A percentile compares a stretch with the other conserved stretches of the same genome.
Evolutionary conservation across 1,140 invertebrate genomes (phyloP).

Genomic region (Aphidius gifuensis): DNA sequence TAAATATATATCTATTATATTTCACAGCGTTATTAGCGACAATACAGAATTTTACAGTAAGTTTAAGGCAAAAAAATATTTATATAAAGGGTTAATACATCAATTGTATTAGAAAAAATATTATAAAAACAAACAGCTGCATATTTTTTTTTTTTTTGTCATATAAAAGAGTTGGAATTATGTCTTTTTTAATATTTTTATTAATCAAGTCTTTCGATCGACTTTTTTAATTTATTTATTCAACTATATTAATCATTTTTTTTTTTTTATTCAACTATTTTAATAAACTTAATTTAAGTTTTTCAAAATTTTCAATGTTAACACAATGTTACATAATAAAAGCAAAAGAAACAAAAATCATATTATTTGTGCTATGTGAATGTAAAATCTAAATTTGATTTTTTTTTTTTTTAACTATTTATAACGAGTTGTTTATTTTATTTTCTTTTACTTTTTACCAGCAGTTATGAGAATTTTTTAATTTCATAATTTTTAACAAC

Average conservation of each 20-base stretch:
- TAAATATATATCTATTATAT: constrained; percentile 42
- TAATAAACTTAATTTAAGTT: constrained; percentile 22
- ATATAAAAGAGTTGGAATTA: constrained; percentile 33
- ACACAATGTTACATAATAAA: not conserved
- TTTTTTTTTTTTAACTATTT: constrained; percentile 14
- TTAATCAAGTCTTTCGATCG: constrained; percentile 27
- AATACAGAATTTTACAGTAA: constrained; percentile 45
- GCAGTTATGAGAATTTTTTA: no score
- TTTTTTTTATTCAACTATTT: constrained; percentile 27
- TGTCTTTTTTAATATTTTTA: no score
- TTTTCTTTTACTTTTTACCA: constrained; percentile 7
- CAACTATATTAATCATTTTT: constrained; percentile 11
- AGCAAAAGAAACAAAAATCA: constrained; percentile 15
- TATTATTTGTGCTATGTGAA: constrained; percentile 32
- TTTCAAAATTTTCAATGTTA: constrained; percentile 13
- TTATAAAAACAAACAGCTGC: constrained; percentile 28
- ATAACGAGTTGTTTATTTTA: not conserved
- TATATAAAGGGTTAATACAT: constrained; percentile 46
- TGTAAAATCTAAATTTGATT: constrained; percentile 34
- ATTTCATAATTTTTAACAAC: no score
- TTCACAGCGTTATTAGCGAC: constrained; percentile 47
- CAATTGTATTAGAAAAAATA: constrained; percentile 40
- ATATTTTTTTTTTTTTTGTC: constrained; percentile 28
- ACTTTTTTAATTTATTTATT: constrained; percentile 14
- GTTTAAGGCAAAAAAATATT: constrained; percentile 34